Percentiles rank a stretch among this genome's conserved stretches.
Conservation (phyloP, 2,113 vertebrate species). For the Sclerurus mexicanus region DNA sequence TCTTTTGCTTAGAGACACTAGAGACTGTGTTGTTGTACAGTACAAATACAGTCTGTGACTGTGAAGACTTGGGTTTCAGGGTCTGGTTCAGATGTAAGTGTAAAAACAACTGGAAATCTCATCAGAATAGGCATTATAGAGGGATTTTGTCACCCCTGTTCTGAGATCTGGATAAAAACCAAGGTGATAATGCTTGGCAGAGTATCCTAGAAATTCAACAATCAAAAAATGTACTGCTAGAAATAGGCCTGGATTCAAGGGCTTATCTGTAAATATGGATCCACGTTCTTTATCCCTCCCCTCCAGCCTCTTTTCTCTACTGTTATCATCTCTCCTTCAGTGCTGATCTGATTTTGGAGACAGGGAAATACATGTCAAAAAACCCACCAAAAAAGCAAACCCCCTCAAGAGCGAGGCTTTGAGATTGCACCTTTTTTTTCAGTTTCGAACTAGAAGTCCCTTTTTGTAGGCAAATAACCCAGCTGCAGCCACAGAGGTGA, state of each 20-base stretch:
- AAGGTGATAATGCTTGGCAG: neutral
- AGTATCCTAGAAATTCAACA: neutral
- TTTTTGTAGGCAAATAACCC: conserved; percentile 83
- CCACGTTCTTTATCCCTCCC: neutral
- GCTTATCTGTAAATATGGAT: neutral
- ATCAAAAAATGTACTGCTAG: neutral
- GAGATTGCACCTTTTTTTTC: neutral
- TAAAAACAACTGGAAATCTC: neutral
- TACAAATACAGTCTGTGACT: neutral
- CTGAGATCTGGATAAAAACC: neutral
- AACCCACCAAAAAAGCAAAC: neutral
- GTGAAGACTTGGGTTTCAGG: neutral
- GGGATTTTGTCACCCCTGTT: neutral
- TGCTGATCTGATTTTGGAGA: neutral
- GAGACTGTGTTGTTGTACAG: neutral
- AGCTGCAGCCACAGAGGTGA: conserved; percentile 72
- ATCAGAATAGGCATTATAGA: neutral
- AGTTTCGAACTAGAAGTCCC: conserved; percentile 75
- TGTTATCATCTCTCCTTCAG: neutral
- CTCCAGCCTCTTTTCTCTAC: neutral
- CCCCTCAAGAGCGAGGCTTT: neutral
- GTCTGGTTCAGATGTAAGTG: neutral
- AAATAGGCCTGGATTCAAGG: neutral
- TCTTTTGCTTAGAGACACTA: neutral
- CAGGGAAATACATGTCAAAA: neutral